Percentiles rank a stretch among this genome's conserved stretches.
These are phyloP conservation scores for Camarhynchus parvulus DNA, from an alignment of 2,113 vertebrate genomes.

Conservation along the genomic window DNA sequence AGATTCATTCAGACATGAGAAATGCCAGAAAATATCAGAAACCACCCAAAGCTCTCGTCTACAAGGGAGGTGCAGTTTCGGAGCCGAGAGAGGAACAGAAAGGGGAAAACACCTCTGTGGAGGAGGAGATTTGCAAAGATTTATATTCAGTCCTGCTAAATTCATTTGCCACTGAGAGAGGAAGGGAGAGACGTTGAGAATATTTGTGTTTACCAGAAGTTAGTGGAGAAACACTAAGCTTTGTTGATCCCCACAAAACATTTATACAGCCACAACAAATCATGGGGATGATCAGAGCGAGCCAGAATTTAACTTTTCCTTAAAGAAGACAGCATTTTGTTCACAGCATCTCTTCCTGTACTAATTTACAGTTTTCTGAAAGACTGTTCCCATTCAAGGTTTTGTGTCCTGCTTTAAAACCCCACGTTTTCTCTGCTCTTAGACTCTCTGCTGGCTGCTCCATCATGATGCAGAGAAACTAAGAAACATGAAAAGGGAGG, in stretches of 20 bases:
- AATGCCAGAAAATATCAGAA: background rate
- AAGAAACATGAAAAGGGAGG: background rate
- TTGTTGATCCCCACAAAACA: background rate
- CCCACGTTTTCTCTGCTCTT: fast-evolving
- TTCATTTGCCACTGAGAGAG: background rate
- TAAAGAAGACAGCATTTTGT: background rate
- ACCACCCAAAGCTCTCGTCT: background rate
- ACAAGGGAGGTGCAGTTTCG: background rate
- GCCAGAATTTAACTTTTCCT: background rate
- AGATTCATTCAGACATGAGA: background rate
- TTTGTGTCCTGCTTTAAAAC: background rate
- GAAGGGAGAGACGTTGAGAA: background rate
- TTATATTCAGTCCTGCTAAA: background rate
- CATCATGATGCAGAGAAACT: background rate
- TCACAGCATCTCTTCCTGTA: background rate
- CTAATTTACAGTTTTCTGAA: background rate
- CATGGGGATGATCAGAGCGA: background rate
- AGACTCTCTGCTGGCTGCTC: background rate
- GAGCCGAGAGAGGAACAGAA: background rate
- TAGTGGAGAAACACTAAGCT: background rate
- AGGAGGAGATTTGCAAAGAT: background rate
- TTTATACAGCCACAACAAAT: background rate
- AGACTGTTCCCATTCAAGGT: background rate
- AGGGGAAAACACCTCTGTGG: background rate
- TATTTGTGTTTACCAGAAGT: background rate